Percentiles rank a stretch among this genome's conserved stretches.
These are phyloP conservation scores for Epinotia brunnichana DNA, from an alignment of 2,888 invertebrate genomes.

Conservation along the genomic window DNA sequence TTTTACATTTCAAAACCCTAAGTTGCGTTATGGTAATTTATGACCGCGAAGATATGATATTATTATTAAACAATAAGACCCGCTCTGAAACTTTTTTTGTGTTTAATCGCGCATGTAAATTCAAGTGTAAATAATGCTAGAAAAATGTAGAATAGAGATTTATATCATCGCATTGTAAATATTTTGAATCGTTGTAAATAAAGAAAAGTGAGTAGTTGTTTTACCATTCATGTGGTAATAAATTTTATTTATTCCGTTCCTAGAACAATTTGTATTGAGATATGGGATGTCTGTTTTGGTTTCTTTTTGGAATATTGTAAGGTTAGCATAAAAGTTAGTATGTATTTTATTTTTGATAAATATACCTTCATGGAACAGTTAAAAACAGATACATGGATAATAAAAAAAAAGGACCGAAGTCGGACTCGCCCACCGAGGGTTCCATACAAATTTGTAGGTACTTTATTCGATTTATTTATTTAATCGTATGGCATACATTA, in stretches of 20 bases:
- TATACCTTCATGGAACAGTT: no score
- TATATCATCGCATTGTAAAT: conserved; percentile 77
- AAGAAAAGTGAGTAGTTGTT: conserved; percentile 58
- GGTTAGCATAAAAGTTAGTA: neutral
- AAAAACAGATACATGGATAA: no score
- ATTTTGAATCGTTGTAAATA: conserved; percentile 75
- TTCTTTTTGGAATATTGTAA: neutral
- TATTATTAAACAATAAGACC: neutral
- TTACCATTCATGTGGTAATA: conserved; percentile 71
- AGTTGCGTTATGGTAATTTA: no score
- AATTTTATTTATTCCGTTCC: conserved; percentile 70
- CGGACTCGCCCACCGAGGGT: no score
- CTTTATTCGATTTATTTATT: no score
- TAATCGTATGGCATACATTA: no score
- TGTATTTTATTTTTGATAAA: neutral
- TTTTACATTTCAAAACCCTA: no score
- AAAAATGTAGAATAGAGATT: conserved; percentile 65
- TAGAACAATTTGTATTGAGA: conserved; percentile 68
- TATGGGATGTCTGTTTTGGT: conserved; percentile 44
- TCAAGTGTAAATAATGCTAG: conserved; percentile 67
- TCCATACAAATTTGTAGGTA: no score
- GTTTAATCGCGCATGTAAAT: conserved; percentile 48
- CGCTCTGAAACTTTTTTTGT: neutral
- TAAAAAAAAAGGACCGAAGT: no score
- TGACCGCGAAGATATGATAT: neutral